Evolutionary conservation across 2,113 vertebrate genomes (phyloP).

Genomic region (Tetrax tetrax): DNA sequence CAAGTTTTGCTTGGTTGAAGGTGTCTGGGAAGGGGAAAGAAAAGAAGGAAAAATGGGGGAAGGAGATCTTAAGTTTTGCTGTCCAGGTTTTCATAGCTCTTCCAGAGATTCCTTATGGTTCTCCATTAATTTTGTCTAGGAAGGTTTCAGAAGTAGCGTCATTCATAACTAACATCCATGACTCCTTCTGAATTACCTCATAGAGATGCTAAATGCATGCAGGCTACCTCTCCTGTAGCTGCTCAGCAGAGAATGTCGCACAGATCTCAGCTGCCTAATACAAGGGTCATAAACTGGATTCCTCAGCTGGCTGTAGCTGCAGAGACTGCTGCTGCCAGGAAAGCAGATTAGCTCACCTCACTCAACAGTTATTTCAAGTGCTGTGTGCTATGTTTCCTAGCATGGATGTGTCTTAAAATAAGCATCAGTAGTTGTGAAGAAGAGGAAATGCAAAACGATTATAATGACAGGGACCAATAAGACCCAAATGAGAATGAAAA

Average conservation of each 20-base stretch:
- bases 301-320: neutral
- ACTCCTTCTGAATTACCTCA: neutral
- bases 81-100: neutral
- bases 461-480: neutral
- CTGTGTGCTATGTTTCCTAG: neutral
- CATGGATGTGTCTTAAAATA: slow-evolving; percentile 16
- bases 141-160: neutral
- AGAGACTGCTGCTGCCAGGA: neutral
- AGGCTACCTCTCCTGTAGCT: neutral
- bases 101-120: neutral
- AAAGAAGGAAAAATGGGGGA: neutral
- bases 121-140: neutral
- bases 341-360: neutral
- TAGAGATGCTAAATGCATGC: neutral
- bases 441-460: neutral
- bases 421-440: neutral
- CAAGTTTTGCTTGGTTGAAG: neutral
- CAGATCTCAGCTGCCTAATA: neutral
- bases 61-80: neutral
- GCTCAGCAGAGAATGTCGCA: neutral
- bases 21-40: neutral
- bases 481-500: neutral
- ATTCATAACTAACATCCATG: neutral
- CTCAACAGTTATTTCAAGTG: slow-evolving; percentile 35
- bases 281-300: slow-evolving; percentile 1